Evolutionary conservation across 2,113 vertebrate species (phyloP).

Genomic region (Typhlomys cinereus): DNA sequence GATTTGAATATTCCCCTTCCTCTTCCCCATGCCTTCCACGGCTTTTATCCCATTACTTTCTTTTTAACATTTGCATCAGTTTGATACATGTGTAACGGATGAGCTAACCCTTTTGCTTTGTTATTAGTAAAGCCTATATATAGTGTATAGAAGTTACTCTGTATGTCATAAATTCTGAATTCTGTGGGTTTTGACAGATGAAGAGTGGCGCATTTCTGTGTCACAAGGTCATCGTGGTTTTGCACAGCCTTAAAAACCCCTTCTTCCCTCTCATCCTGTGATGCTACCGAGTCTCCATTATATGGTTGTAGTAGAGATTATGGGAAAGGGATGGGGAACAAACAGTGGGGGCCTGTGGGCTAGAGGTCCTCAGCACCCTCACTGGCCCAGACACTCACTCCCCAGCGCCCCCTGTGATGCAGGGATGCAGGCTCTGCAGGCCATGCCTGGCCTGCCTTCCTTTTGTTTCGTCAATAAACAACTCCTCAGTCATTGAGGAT

Average conservation of each 20-base stretch:
- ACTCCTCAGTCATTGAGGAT: not conserved
- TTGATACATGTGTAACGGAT: not conserved
- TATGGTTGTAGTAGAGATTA: not conserved
- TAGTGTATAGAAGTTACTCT: not conserved
- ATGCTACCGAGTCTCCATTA: not conserved
- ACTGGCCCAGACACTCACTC: not conserved
- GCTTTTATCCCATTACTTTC: fast-evolving
- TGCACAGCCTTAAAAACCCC: not conserved
- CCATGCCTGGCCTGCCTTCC: not conserved
- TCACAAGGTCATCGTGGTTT: not conserved
- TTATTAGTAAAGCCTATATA: not conserved
- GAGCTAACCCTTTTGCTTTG: not conserved
- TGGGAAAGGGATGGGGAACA: not conserved
- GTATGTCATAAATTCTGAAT: not conserved
- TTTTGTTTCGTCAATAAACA: not conserved
- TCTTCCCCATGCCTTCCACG: too few relatives aligned
- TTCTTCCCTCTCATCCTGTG: not conserved
- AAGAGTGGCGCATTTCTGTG: not conserved
- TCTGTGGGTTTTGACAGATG: not conserved
- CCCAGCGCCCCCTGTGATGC: too few relatives aligned
- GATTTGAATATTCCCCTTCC: not conserved
- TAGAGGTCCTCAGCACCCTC: not conserved
- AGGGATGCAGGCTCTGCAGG: not conserved
- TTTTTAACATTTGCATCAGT: not conserved
- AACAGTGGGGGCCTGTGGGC: not conserved